Evolutionary conservation across 2,113 vertebrate species (phyloP), one percentile per base, ranked within the genome.

Genomic region (Rhipidura dahli): DNA sequence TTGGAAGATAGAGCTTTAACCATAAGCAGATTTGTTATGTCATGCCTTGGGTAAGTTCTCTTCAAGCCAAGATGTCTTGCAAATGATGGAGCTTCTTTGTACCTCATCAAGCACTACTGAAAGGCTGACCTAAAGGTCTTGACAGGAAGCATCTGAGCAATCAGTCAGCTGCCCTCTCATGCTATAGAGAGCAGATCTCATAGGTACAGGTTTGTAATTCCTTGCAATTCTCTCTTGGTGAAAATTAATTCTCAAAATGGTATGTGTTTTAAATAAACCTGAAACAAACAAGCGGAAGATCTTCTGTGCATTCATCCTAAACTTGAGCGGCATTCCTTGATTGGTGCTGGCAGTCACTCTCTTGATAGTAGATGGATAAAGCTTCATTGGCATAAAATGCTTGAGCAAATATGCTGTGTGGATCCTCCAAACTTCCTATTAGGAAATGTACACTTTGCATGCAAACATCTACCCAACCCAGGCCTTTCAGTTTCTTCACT

Each of bases 231-330:
- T 42, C 31, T 49, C 11, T 56, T 70, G n/a, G 33, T 77, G 49
- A 60, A 95, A 83, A 77, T 44, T 6, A 56, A 39, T 72, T 83
- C 30, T 80, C 21, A 50, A 39, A 83, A 60, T 39, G 7, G 16
- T 59, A 4, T 24, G 14, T 18, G 13, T 57, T 94, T 91, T 33
- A 24, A 77, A 49, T 64, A 53, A 87, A 49, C 9, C 7, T 49
- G 78, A 59, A 94, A 49, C 27, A 64, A 72, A 21, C 10, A 31
- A 35, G 57, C 26, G 28, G 30, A 71, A 24, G 15, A 49, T 31
- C 6, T 53, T 72, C 20, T 2, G 0, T 0, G 0, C 35, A 2
- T 47, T 81, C 20, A 35, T 88, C 33, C 21, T 87, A 60, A 92
- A 60, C 44, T 42, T 76, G 9, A 90, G 26, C 45, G 91, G 16